Percentiles rank a stretch among this genome's conserved stretches.
These are phyloP conservation scores for Frankliniella intonsa DNA, from an alignment of 2,888 invertebrate species.

Conservation along the genomic window DNA sequence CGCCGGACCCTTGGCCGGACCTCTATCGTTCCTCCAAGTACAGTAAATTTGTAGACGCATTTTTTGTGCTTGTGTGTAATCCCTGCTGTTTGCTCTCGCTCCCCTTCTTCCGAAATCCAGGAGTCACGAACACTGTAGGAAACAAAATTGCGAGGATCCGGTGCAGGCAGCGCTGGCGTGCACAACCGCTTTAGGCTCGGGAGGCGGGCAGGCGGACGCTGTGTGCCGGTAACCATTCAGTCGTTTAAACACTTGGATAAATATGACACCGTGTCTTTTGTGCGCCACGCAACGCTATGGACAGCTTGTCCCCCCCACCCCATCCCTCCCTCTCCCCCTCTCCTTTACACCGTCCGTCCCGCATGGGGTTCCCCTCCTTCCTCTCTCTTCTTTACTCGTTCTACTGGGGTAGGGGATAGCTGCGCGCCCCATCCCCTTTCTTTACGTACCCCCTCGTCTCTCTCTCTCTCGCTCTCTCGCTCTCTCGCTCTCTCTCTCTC, in stretches of 20 bases:
- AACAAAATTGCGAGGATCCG: too few relatives aligned
- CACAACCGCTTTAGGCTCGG: neutral
- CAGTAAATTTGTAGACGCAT: neutral
- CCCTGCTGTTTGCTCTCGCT: neutral
- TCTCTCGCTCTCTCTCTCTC: too few relatives aligned
- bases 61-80: neutral
- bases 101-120: too few relatives aligned
- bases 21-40: too few relatives aligned
- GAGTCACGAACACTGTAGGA: too few relatives aligned
- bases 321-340: neutral
- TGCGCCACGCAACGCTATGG: neutral
- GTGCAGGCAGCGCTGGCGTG: neutral
- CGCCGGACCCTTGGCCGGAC: too few relatives aligned
- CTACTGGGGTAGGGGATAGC: too few relatives aligned
- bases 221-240: neutral
- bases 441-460: too few relatives aligned
- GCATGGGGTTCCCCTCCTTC: neutral
- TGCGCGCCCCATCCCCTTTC: neutral
- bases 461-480: too few relatives aligned
- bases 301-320: neutral
- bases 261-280: conserved; percentile 11
- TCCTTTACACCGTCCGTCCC: neutral
- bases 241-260: conserved; percentile 23
- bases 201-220: neutral
- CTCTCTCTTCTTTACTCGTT: neutral